Evolutionary conservation across 2,797 vertebrate genomes (phyloP), one percentile per base, ranked within the genome.

Genomic region (Helarctos malayanus): DNA sequence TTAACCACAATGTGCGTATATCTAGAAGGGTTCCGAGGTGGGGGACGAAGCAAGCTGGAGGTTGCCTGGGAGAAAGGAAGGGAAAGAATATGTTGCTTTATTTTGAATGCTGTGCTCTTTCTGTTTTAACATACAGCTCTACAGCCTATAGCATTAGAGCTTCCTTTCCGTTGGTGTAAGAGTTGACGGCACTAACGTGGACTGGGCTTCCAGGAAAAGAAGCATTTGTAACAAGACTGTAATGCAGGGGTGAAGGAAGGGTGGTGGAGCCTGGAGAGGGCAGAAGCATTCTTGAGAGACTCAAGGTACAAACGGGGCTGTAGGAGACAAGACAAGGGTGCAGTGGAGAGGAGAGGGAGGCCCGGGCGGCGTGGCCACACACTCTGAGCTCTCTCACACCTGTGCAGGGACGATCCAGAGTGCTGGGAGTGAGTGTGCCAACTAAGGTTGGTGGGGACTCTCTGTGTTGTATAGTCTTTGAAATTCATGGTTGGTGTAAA

Each of bases 201-300:
- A 41, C 3, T 4, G 68, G 89, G 35, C 61, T 89, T 89, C 85
- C 0, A 21, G 89, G 68, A 94, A 89, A 92, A 79, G 16, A 35
- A 92, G 38, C 38, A 35, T 96, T 86, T 86, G 13, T 41, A 45
- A 76, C 38, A 79, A 86, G 75, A 86, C 59, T 0, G 0, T 68
- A 35, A 82, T 49, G 69, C 15, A 71, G 78, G 78, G 10, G 12
- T 19, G 29, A 80, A 75, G 65, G 52, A 15, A 41, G 81, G 7
- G 35, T 2, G 14, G n/a, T 47, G 35, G 82, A 68, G 69, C 35
- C 27, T 9, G 25, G 68, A 73, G 56, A 27, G 32, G 63, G 32
- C 27, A 25, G 84, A 41, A 5, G 35, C 35, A 11, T 38, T 57
- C 52, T 75, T 25, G 49, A 76, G 59, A 45, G 63, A 59, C 13